Conservation (phyloP, 2,113 vertebrate species). For the Thalassoma bifasciatum region DNA sequence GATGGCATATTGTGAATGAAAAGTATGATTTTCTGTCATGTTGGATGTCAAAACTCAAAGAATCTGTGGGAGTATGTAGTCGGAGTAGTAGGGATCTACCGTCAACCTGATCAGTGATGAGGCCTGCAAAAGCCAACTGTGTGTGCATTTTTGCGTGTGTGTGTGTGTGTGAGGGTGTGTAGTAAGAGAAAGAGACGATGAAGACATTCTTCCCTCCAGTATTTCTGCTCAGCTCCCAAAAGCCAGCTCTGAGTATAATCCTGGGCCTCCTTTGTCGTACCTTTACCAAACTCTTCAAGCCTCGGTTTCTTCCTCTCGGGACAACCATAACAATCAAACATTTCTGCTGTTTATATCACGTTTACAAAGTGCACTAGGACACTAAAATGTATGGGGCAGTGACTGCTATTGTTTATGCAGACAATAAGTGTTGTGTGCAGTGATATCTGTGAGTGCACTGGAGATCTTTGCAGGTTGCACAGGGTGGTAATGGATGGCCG, state of each 20-base stretch:
- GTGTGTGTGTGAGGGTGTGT: conserved; percentile 7
- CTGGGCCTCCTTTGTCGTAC: background rate
- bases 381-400: conserved; percentile 2
- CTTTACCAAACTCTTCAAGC: conserved; percentile 10
- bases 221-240: conserved; percentile 41
- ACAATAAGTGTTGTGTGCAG: conserved; percentile 1
- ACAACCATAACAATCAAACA: conserved; percentile 46
- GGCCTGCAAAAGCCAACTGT: conserved; percentile 34
- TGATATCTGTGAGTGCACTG: conserved; percentile 36
- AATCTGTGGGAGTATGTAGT: conserved; percentile 1
- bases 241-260: conserved; percentile 34
- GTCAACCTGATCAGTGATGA: conserved; percentile 63
- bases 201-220: conserved; percentile 54
- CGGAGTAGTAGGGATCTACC: conserved; percentile 20
- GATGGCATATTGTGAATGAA: no score
- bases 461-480: conserved; percentile 60
- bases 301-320: background rate
- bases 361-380: background rate
- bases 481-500: conserved; percentile 82
- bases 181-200: conserved; percentile 53
- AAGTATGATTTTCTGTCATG: no score
- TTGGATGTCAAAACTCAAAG: background rate
- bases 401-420: conserved; percentile 37
- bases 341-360: conserved; percentile 50
- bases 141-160: conserved; percentile 8